A percentile compares a stretch with the other conserved stretches of the same genome.
phyloP scores from a whole-genome alignment of 2,888 invertebrate species.

The Tipula unca region DNA sequence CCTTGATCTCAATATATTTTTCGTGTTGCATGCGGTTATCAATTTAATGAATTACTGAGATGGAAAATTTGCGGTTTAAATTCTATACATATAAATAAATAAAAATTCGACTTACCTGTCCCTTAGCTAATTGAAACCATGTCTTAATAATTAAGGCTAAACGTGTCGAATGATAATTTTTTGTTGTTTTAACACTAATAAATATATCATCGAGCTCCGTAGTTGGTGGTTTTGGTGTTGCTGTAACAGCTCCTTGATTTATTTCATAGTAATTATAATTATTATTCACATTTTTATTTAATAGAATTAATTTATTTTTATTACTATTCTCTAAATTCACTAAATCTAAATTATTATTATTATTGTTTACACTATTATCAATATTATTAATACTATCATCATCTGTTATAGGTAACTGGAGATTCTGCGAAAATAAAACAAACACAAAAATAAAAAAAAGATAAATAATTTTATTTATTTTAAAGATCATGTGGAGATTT shows the following conservation, averaged over 20 bases:
- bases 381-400: neutral
- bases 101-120: constrained; percentile 59
- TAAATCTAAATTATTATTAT: constrained; percentile 16
- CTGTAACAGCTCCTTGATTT: constrained; percentile 40
- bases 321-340: constrained; percentile 8
- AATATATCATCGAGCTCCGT: constrained; percentile 79
- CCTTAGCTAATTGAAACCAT: constrained; percentile 87
- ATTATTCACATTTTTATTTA: constrained; percentile 17
- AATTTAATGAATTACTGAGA: neutral
- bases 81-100: too few species aligned
- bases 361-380: neutral
- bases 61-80: neutral
- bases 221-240: constrained; percentile 49
- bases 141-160: constrained; percentile 84
- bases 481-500: neutral
- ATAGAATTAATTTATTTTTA: neutral
- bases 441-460: neutral
- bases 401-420: constrained; percentile 15
- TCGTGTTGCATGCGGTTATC: neutral
- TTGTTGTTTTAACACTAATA: constrained; percentile 92
- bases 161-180: constrained; percentile 75
- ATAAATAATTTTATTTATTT: neutral
- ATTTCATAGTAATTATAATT: constrained; percentile 29
- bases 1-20: neutral
- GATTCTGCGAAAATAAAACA: constrained; percentile 9